These are phyloP conservation scores for Castor canadensis DNA, from an alignment of 2,113 vertebrate species.

Conservation along the genomic window DNA sequence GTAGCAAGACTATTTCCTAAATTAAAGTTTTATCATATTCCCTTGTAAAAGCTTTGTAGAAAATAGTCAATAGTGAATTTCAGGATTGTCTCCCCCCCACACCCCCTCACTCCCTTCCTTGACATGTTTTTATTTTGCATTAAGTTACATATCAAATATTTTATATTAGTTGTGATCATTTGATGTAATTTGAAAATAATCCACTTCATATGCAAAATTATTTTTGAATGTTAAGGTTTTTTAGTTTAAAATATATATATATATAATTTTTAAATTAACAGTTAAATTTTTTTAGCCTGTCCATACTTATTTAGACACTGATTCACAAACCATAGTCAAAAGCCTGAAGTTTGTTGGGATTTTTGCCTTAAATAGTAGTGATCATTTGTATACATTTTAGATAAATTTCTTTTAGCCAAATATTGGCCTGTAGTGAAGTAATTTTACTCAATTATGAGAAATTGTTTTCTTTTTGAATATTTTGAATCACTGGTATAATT, in stretches of 20 bases:
- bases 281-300: slow-evolving; percentile 16
- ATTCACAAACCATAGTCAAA: slow-evolving; percentile 3
- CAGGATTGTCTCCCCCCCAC: not conserved
- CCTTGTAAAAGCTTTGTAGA: slow-evolving; percentile 75
- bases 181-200: slow-evolving; percentile 31
- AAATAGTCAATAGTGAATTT: slow-evolving; percentile 69
- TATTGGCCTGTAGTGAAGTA: not conserved
- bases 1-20: slow-evolving; percentile 76
- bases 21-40: slow-evolving; percentile 77
- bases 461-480: slow-evolving; percentile 24
- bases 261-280: slow-evolving; percentile 38
- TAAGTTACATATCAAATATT: not conserved
- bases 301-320: slow-evolving; percentile 19
- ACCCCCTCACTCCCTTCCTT: not conserved
- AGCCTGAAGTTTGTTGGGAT: slow-evolving; percentile 21
- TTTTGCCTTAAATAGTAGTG: not conserved
- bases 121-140: slow-evolving; percentile 56
- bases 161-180: not conserved
- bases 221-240: slow-evolving; percentile 16
- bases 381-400: not conserved
- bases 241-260: not conserved
- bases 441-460: not conserved
- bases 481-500: not conserved
- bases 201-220: slow-evolving; percentile 3
- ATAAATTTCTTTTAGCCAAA: not conserved